A percentile compares a stretch with the other conserved stretches of the same genome.
These are phyloP conservation scores for Elachura formosa DNA, from an alignment of 2,113 vertebrate species.

Conservation along the genomic window DNA sequence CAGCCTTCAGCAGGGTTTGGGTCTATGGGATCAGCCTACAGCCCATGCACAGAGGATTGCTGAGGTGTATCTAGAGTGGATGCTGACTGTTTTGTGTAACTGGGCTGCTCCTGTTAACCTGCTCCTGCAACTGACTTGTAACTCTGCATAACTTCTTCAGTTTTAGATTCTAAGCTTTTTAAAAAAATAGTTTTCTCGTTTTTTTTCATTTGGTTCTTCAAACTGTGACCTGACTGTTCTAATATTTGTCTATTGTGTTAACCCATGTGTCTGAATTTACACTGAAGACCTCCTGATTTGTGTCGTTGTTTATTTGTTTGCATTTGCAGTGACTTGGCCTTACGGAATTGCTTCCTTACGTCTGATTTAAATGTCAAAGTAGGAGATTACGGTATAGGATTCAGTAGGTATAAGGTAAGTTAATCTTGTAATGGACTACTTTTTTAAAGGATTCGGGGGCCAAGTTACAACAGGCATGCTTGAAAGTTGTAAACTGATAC, in stretches of 20 bases:
- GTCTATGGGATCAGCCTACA: background rate
- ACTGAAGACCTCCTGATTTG: background rate
- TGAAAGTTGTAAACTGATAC: background rate
- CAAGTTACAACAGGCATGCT: background rate
- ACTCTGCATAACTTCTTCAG: background rate
- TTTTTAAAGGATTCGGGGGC: background rate
- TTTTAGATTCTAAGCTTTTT: background rate
- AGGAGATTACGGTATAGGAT: slow-evolving; percentile 93
- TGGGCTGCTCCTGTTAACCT: background rate
- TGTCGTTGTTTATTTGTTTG: background rate
- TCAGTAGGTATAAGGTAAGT: slow-evolving; percentile 90
- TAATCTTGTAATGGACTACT: background rate
- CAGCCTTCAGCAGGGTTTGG: background rate
- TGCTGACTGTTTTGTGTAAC: background rate
- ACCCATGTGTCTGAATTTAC: background rate
- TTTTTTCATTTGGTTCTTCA: background rate
- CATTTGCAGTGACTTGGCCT: slow-evolving; percentile 84
- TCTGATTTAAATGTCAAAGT: slow-evolving; percentile 94
- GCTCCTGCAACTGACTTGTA: background rate
- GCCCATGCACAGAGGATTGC: background rate
- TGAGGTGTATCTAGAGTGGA: background rate
- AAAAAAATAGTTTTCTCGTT: background rate
- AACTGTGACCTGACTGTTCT: background rate
- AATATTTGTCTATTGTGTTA: background rate
- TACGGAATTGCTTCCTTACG: slow-evolving; percentile 94